A percentile compares a stretch with the other conserved stretches of the same genome.
These are phyloP conservation scores for Esox lucius DNA, from an alignment of 2,797 vertebrate genomes.

Conservation along the genomic window DNA sequence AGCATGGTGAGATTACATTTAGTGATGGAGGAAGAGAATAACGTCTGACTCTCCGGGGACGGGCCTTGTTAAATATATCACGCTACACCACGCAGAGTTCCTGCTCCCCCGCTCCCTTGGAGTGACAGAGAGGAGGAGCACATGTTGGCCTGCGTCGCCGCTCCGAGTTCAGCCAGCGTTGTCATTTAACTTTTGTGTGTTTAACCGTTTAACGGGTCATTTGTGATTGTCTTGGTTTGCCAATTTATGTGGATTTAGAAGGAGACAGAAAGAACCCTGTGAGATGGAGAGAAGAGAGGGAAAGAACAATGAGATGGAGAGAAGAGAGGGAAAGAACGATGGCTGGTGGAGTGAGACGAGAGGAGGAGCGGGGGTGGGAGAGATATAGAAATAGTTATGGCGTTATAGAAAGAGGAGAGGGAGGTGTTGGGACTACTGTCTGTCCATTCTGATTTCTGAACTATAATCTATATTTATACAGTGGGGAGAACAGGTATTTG, in stretches of 20 bases:
- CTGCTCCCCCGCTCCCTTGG: slow-evolving; percentile 35
- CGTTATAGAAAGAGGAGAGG: too few species aligned
- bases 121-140: slow-evolving; percentile 41
- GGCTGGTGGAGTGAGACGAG: not conserved
- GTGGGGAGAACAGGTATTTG: too few species aligned
- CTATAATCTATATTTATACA: too few species aligned
- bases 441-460: too few species aligned
- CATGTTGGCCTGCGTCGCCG: too few species aligned
- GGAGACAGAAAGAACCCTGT: not conserved
- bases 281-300: not conserved
- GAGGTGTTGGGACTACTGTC: too few species aligned
- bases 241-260: too few species aligned
- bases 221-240: too few species aligned
- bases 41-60: slow-evolving; percentile 67
- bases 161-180: too few species aligned
- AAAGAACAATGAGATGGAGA: not conserved
- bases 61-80: slow-evolving; percentile 73
- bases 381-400: slow-evolving; percentile 15
- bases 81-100: slow-evolving; percentile 7
- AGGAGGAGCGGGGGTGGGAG: slow-evolving; percentile 14
- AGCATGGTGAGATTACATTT: slow-evolving; percentile 74
- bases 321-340: not conserved
- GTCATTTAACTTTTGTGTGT: too few species aligned
- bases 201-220: too few species aligned
- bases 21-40: slow-evolving; percentile 67